A percentile compares a stretch with the other conserved stretches of the same genome.
Conservation (phyloP, 2,113 vertebrate species). For the Ailuropoda melanoleuca region DNA sequence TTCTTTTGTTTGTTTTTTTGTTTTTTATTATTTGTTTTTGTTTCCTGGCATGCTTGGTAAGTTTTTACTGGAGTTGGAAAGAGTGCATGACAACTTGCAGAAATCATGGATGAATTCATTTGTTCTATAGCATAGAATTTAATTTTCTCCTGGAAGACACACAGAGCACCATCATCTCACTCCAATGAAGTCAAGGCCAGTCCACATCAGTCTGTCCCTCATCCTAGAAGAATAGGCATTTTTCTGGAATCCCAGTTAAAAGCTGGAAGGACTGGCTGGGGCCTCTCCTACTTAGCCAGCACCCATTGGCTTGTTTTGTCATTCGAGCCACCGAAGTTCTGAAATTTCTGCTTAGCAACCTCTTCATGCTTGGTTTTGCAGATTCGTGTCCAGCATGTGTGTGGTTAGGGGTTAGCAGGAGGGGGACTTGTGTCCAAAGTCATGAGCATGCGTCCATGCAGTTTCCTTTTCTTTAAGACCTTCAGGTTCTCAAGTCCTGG, state of each 20-base stretch:
- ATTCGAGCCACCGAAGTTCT: background rate
- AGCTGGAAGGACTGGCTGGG: background rate
- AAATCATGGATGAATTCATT: background rate
- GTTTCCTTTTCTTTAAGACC: background rate
- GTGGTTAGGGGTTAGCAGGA: background rate
- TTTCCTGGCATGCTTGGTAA: background rate
- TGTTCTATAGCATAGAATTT: background rate
- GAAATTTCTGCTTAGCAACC: background rate
- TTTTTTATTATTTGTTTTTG: too few relatives aligned
- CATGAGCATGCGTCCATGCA: background rate
- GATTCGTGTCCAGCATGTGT: background rate
- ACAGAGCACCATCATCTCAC: background rate
- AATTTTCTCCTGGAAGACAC: background rate
- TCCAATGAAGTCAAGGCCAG: too few relatives aligned
- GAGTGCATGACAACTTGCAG: background rate
- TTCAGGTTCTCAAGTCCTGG: background rate
- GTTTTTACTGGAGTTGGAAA: background rate
- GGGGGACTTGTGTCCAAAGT: background rate
- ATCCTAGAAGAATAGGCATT: background rate
- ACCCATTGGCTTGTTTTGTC: background rate
- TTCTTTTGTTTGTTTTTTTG: background rate
- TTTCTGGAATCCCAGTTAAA: background rate
- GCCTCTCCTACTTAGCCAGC: background rate
- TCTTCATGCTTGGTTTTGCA: background rate
- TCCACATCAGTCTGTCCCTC: background rate